Evolutionary conservation across 2,797 vertebrate species (phyloP), one percentile per base, ranked within the genome.

Genomic region (Alca torda): DNA sequence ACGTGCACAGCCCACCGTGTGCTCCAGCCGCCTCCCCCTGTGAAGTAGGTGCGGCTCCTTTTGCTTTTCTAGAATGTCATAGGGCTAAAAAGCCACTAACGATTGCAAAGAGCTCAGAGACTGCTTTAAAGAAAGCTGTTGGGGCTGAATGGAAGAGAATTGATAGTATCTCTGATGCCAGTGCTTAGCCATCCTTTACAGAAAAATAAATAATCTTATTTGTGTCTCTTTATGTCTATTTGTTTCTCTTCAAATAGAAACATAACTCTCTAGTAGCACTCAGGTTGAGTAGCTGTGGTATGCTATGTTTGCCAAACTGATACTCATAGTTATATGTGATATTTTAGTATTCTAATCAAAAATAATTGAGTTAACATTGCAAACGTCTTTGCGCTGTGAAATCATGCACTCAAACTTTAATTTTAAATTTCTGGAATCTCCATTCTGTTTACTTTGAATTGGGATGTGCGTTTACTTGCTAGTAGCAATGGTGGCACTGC

Each of bases 161-260:
- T 57, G 82, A 72, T 68, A 73, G 59, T 11, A 28, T 59, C 41
- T 87, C 80, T 72, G 73, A 53, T 83, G 65, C 21, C 57, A 48
- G 39, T 17, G 63, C 54, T 93, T 64, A 92, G 46, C 63, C 50
- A 65, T 12, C 41, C n/a, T 73, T 53, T 43, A 35, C 77, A 92
- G 86, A 59, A 85, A 84, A 85, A 72, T 23, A 61, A 85, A 11
- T 78, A 26, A 82, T 61, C 48, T 81, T 60, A 56, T 77, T 93
- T 92, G 63, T 83, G 25, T 77, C 51, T 84, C 35, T 56, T 89
- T 63, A 37, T 86, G 11, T 72, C 81, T 67, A 6, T 84, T 86
- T 94, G 76, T 75, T 90, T 91, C 72, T 61, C 54, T 79, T 31
- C 72, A 82, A 69, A 74, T 1, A 67, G 50, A 75, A 84, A 37